phyloP scores from a whole-genome alignment of 2,888 invertebrate genomes.

The Branchellion lobata region DNA sequence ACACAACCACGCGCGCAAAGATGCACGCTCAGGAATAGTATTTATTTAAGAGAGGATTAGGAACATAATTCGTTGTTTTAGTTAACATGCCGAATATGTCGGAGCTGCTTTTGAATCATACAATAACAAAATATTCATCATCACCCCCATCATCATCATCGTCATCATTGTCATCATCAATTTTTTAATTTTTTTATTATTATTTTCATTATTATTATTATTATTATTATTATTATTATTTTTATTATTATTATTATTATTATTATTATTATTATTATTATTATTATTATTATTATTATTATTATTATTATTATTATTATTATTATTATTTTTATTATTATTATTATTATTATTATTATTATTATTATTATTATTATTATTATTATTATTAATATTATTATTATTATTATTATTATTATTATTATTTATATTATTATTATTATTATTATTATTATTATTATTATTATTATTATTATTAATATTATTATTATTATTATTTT shows the following conservation, averaged over 20 bases:
- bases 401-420: not conserved
- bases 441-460: slow-evolving; percentile 21
- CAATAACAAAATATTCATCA: slow-evolving; percentile 4
- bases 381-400: not conserved
- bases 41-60: too few species aligned
- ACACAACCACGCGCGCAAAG: too few species aligned
- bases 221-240: slow-evolving; percentile 1
- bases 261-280: slow-evolving; percentile 36
- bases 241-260: slow-evolving; percentile 17
- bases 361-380: not conserved
- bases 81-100: too few species aligned
- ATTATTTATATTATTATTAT: slow-evolving; percentile 31
- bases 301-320: not conserved
- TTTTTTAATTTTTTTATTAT: not conserved
- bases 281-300: not conserved
- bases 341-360: not conserved
- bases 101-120: too few species aligned
- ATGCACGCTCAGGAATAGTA: too few species aligned
- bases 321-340: not conserved
- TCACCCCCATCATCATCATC: not conserved
- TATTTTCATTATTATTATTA: not conserved
- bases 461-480: not conserved
- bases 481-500: not conserved
- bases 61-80: too few species aligned
- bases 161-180: not conserved